Evolutionary conservation across 1,140 invertebrate species (phyloP).

Genomic region (Fopius arisanus): DNA sequence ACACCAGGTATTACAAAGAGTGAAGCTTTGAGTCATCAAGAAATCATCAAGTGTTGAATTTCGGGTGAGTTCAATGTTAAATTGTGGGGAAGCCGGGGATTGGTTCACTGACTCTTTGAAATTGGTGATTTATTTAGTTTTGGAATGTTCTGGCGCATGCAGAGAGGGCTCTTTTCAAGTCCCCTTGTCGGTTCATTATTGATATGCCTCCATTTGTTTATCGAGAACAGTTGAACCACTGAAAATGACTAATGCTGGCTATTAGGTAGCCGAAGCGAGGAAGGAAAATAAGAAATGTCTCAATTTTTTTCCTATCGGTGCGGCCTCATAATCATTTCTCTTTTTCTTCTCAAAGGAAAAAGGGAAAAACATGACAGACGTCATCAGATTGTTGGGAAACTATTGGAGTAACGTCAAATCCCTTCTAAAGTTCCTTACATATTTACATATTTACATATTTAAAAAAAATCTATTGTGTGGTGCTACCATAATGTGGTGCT

Average conservation of each 20-base stretch:
- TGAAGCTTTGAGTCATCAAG: too few species aligned
- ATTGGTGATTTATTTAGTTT: background rate
- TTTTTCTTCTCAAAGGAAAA: background rate
- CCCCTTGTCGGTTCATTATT: background rate
- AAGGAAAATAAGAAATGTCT: constrained; percentile 33
- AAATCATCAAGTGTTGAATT: background rate
- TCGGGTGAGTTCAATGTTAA: too few species aligned
- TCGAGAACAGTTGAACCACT: constrained; percentile 41
- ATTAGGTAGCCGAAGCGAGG: constrained; percentile 47
- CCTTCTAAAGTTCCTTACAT: too few species aligned
- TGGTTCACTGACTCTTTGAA: background rate
- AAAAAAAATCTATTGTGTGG: too few species aligned
- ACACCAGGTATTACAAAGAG: too few species aligned
- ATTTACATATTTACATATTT: too few species aligned
- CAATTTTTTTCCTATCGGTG: constrained; percentile 38
- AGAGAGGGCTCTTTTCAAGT: background rate
- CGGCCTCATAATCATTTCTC: background rate
- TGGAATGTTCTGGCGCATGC: background rate
- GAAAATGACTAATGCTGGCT: constrained; percentile 60
- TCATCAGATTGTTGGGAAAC: background rate
- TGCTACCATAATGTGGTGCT: too few species aligned
- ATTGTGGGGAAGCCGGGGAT: background rate
- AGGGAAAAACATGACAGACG: constrained; percentile 12
- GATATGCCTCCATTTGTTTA: constrained; percentile 59
- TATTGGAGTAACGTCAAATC: background rate